Evolutionary conservation across 2,888 invertebrate species (phyloP).

Genomic region (Melanostoma mellinum): DNA sequence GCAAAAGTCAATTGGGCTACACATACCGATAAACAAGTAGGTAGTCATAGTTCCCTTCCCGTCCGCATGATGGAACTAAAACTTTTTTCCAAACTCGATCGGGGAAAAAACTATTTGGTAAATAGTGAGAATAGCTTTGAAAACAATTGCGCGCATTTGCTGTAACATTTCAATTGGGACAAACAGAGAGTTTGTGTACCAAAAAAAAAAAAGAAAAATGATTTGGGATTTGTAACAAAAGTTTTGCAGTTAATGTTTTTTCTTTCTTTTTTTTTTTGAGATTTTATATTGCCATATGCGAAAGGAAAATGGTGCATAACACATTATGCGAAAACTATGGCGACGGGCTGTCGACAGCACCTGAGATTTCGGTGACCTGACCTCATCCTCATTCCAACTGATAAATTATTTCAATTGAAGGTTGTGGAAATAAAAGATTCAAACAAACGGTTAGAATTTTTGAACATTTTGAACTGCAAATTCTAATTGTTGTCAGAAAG

Average conservation of each 20-base stretch:
- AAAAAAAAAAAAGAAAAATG: constrained; percentile 23
- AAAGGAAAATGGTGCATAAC: constrained; percentile 58
- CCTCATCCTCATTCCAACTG: constrained; percentile 25
- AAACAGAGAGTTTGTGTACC: constrained; percentile 24
- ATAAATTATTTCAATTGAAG: constrained; percentile 52
- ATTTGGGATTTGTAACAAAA: constrained; percentile 52
- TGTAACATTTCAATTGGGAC: constrained; percentile 43
- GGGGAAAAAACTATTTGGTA: constrained; percentile 27
- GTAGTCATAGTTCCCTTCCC: constrained; percentile 23
- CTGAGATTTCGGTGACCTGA: constrained; percentile 37
- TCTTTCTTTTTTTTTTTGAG: neutral
- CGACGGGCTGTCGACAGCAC: constrained; percentile 71
- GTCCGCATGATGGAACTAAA: constrained; percentile 55
- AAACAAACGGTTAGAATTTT: constrained; percentile 7
- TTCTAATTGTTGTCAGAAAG: constrained; percentile 17
- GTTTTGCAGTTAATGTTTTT: constrained; percentile 60
- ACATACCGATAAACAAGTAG: constrained; percentile 38
- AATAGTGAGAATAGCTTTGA: constrained; percentile 55
- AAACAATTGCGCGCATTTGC: constrained; percentile 63
- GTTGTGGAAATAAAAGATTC: neutral
- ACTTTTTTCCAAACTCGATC: constrained; percentile 51
- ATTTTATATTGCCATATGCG: constrained; percentile 26
- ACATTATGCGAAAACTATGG: constrained; percentile 55
- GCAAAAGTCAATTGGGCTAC: constrained; percentile 11
- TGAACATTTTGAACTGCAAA: constrained; percentile 6